Evolutionary conservation across 2,888 invertebrate species (phyloP).

Genomic region (Pheosia tremula): DNA sequence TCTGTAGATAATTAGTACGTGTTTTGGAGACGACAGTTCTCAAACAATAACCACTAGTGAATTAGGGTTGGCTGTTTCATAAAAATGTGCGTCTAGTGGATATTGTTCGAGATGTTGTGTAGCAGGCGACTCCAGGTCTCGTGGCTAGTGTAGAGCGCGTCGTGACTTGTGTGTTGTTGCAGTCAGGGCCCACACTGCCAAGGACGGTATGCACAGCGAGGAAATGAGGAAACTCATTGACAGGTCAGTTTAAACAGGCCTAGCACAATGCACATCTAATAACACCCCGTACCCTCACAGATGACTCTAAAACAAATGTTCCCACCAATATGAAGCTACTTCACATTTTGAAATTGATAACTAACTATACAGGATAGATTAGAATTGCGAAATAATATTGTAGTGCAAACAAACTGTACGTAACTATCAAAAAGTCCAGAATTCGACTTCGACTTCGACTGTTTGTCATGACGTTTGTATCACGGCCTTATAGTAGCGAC

Average conservation of each 20-base stretch:
- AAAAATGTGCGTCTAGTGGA: slow-evolving; percentile 31
- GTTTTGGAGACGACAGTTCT: slow-evolving; percentile 55
- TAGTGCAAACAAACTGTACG: too few relatives aligned
- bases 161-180: slow-evolving; percentile 84
- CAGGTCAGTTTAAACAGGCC: slow-evolving; percentile 90
- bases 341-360: not conserved
- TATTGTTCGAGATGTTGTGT: slow-evolving; percentile 58
- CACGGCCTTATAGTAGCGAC: too few relatives aligned
- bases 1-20: slow-evolving; percentile 75
- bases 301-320: not conserved
- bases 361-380: too few relatives aligned
- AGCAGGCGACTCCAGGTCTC: slow-evolving; percentile 66
- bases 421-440: too few relatives aligned
- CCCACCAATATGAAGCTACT: not conserved
- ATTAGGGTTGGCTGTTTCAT: slow-evolving; percentile 10
- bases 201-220: slow-evolving; percentile 97
- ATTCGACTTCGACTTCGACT: too few relatives aligned
- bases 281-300: not conserved
- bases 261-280: slow-evolving; percentile 38
- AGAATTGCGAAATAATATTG: too few relatives aligned
- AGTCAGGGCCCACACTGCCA: slow-evolving; percentile 88
- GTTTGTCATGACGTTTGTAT: too few relatives aligned
- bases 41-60: slow-evolving; percentile 53
- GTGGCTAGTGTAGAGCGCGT: slow-evolving; percentile 78
- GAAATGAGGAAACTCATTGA: slow-evolving; percentile 99